Base-by-base conservation (phyloP, 2,113 vertebrate genomes). In the Ibidorhyncha struthersii region DNA sequence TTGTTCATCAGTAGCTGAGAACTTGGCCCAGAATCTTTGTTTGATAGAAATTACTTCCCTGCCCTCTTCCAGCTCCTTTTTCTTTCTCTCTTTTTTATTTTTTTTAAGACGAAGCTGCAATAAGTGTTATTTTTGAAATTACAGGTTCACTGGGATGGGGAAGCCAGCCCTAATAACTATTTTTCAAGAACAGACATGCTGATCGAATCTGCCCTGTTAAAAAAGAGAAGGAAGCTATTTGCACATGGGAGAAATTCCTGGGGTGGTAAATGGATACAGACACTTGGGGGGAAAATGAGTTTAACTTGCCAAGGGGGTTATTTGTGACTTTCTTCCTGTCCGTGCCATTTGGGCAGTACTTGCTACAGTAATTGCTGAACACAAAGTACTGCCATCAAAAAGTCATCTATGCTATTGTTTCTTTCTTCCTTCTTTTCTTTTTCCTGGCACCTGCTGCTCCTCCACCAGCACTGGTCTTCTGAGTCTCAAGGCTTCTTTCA, bases 41-140 rank as follows among this genome's bases (percentile, higher is more conserved):
- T 83, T 95, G 61, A 56, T 58, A 65, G 20, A 63, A 95, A 90
- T 84, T 79, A 69, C 43, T 58, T 13, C 30, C 41, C 52, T 67
- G 6, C 14, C 36, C 26, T 61, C 38, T 47, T 76, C 11, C 41
- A 72, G 30, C 4, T 70, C 15, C 29, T 61, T 71, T 71, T 82
- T 41, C 19, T 61, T 40, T 47, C 16, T 84, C 7, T 61, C 16
- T 55, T 25, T 72, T n/a, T 23, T 7, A 32, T 10, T n/a, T n/a
- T 23, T 7, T 36, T 10, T 19, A 17, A 83, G 49, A 56, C 87
- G 41, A 83, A 94, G 52, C 30, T 82, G 29, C 20, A 96, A 30
- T 93, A 58, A n/a, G 32, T 96, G 50, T 95, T 94, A 95, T 94
- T 97, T 95, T 49, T 81, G 77, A 96, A 97, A 97, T 95, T 94